These are phyloP conservation scores for Melipona quadrifasciata DNA, from an alignment of 1,140 invertebrate genomes.

Conservation along the genomic window DNA sequence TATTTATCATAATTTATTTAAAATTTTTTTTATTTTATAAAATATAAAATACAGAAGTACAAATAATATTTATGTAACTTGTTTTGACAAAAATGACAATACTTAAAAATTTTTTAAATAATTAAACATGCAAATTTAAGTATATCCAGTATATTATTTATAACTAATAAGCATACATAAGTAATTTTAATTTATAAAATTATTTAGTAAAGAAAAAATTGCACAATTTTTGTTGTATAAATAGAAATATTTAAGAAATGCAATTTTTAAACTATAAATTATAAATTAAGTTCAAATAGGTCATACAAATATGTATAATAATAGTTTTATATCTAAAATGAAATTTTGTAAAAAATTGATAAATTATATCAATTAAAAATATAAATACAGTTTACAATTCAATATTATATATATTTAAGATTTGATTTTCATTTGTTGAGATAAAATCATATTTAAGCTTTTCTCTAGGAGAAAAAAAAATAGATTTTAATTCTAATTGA, in stretches of 20 bases:
- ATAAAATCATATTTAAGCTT: background rate
- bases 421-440: conserved; percentile 12
- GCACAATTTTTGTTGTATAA: background rate
- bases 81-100: background rate
- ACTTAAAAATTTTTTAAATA: background rate
- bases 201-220: background rate
- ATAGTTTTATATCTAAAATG: background rate
- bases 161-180: background rate
- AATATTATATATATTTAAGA: conserved; percentile 6
- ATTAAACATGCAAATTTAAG: background rate
- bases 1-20: background rate
- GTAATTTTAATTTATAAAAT: background rate
- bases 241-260: background rate
- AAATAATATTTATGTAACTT: background rate
- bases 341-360: background rate
- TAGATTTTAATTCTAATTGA: conserved; percentile 5
- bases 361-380: background rate
- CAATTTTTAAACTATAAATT: background rate
- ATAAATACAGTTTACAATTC: conserved; percentile 11
- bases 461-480: background rate
- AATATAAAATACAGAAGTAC: background rate
- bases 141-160: background rate
- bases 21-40: background rate
- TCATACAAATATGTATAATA: background rate
- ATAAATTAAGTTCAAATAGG: background rate